phyloP scores from a whole-genome alignment of 2,797 vertebrate genomes.

The Schizothorax lantsangensis region DNA sequence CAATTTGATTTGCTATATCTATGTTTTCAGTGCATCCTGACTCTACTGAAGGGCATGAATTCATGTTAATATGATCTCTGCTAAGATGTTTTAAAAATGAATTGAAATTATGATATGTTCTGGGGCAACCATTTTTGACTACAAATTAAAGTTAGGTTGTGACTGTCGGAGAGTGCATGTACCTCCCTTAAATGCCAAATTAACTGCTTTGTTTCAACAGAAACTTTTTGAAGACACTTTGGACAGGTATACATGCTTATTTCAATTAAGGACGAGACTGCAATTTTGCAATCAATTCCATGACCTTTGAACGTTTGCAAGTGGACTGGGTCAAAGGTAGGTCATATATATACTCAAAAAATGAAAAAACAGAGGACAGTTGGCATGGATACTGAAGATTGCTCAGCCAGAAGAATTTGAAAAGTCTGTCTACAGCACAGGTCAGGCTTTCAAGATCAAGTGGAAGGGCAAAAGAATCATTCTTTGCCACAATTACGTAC shows the following conservation, averaged over 20 bases:
- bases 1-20: not conserved
- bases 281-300: not conserved
- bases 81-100: conserved; percentile 12
- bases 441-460: conserved; percentile 5
- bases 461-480: not conserved
- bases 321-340: not conserved
- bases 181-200: conserved; percentile 1
- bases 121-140: conserved; percentile 8
- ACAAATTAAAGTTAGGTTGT: conserved; percentile 2
- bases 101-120: conserved; percentile 10
- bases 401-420: not conserved
- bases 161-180: not conserved
- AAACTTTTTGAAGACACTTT: not conserved
- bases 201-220: not conserved
- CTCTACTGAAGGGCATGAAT: not conserved
- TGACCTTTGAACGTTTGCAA: not conserved
- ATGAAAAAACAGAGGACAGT: not conserved
- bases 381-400: not conserved
- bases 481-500: not conserved
- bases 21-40: not conserved
- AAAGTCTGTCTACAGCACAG: not conserved
- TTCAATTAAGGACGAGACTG: not conserved
- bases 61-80: not conserved
- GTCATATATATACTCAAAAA: not conserved
- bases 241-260: not conserved